Evolutionary conservation across 2,888 invertebrate species (phyloP), one percentile per base, ranked within the genome.

Genomic region (Diogma glabrata): DNA sequence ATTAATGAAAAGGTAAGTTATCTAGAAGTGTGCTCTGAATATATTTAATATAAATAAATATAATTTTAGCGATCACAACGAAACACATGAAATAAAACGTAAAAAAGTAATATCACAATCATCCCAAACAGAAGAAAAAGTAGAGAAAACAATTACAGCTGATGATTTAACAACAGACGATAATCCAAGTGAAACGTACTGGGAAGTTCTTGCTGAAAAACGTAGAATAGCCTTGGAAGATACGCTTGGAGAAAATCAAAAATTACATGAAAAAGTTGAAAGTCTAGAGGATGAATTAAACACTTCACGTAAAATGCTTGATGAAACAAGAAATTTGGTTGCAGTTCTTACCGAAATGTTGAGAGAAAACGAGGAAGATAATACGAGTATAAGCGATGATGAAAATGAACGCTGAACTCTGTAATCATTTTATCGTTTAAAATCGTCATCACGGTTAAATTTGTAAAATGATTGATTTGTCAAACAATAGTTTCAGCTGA

Each of bases 341-440:
- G 84, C 86, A 72, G 79, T 87, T 20, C 72, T 89, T 10, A 82
- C 83, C 71, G 84, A 84, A 63, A 75, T 85, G 66, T 71, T 80
- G 5, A 77, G 73, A 55, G 79, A 76, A 59, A 76, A 78, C 54
- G 73, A 77, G 61, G 26, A 47, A 26, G 26, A 14, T 3, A 28
- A n/a, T n/a, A n/a, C n/a, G n/a, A n/a, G n/a, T n/a, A n/a, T n/a
- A n/a, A n/a, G n/a, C n/a, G n/a, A n/a, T n/a, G n/a, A n/a, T n/a
- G n/a, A n/a, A n/a, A n/a, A n/a, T n/a, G n/a, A n/a, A n/a, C n/a
- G n/a, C n/a, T n/a, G n/a, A n/a, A n/a, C n/a, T n/a, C n/a, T n/a
- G n/a, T n/a, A n/a, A n/a, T n/a, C n/a, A n/a, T n/a, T n/a, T n/a
- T n/a, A n/a, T n/a, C n/a, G n/a, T n/a, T n/a, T n/a, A n/a, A n/a